Evolutionary conservation across 2,888 invertebrate genomes (phyloP).

Genomic region (Netelia virgata): DNA sequence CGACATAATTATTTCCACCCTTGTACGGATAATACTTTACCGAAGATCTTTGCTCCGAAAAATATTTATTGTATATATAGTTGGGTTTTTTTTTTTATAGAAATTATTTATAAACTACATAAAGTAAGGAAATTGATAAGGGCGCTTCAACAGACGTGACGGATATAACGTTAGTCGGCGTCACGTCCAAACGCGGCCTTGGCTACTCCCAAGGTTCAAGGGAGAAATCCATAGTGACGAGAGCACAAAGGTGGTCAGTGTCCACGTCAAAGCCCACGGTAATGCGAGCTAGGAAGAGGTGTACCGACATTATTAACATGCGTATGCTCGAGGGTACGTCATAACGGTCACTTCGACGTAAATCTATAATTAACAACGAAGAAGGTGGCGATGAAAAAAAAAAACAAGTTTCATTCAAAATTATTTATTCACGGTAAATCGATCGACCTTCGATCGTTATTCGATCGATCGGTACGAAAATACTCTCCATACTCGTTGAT

Average conservation of each 20-base stretch:
- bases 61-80: not conserved
- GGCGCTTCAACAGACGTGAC: no score
- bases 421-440: conserved; percentile 6
- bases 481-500: no score
- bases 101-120: not conserved
- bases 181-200: not conserved
- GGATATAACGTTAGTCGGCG: not conserved
- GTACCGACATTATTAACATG: not conserved
- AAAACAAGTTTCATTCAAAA: not conserved
- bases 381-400: no score
- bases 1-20: not conserved
- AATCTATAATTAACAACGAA: not conserved
- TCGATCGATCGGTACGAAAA: no score
- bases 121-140: not conserved
- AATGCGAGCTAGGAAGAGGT: not conserved
- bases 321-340: not conserved
- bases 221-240: conserved; percentile 35
- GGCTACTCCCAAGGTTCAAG: conserved; percentile 16
- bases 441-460: not conserved
- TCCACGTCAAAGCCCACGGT: conserved; percentile 32
- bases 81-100: not conserved
- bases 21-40: no score
- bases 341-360: not conserved
- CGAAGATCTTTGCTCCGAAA: not conserved
- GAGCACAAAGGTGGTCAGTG: conserved; percentile 37